Evolutionary conservation across 2,888 invertebrate genomes (phyloP).

Genomic region (Drosophila maculinotata): DNA sequence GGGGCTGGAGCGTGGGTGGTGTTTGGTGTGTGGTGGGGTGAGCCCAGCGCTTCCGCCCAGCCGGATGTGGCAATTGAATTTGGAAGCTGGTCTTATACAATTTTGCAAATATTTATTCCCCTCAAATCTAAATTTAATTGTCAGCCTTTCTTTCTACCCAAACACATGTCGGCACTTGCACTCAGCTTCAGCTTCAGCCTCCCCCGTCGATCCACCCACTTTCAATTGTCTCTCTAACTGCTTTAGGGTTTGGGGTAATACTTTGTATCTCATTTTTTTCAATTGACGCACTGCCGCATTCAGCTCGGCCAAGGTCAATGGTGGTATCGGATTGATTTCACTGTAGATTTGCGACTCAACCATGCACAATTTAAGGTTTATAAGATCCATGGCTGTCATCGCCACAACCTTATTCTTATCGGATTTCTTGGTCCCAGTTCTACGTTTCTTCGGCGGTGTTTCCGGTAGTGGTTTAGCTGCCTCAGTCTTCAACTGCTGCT

Average conservation of each 20-base stretch:
- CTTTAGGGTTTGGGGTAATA: not conserved
- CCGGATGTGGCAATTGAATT: conserved; percentile 74
- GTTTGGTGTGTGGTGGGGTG: not conserved
- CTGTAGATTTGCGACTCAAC: conserved; percentile 22
- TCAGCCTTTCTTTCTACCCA: not conserved
- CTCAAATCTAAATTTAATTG: conserved; percentile 1
- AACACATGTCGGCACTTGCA: not conserved
- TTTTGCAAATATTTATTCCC: conserved; percentile 28
- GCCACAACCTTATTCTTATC: not conserved
- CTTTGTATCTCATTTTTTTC: conserved; percentile 1
- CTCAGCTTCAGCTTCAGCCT: not conserved
- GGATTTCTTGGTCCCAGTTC: not conserved
- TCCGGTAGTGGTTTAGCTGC: no score
- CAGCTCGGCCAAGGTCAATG: conserved; percentile 6
- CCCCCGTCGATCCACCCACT: not conserved
- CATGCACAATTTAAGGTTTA: conserved; percentile 14
- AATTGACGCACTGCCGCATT: not conserved
- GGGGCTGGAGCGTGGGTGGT: not conserved
- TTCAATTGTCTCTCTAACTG: not conserved
- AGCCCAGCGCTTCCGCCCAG: conserved; percentile 28
- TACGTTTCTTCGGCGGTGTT: no score
- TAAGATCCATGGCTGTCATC: conserved; percentile 6
- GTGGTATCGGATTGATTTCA: conserved; percentile 7
- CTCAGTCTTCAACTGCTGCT: not conserved
- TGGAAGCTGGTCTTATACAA: conserved; percentile 35